phyloP scores from a whole-genome alignment of 2,888 invertebrate species.

The Melanophora roralis region DNA sequence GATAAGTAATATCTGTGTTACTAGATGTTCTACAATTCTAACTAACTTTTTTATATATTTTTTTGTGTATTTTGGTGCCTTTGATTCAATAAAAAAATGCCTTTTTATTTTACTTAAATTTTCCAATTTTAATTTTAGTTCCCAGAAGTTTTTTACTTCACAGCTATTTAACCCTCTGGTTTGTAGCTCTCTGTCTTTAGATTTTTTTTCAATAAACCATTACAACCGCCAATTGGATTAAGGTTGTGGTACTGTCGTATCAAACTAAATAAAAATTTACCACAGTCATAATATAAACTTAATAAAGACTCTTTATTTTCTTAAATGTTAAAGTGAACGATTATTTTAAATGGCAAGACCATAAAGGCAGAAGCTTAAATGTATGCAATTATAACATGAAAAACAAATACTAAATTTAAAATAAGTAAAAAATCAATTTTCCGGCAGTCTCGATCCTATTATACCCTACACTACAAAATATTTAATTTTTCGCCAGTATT shows the following conservation, averaged over 20 bases:
- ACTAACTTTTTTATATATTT: too few species aligned
- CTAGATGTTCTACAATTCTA: too few species aligned
- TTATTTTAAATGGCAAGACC: background rate
- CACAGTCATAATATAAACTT: constrained; percentile 52
- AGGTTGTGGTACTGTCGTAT: constrained; percentile 19
- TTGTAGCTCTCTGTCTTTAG: background rate
- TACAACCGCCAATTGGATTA: constrained; percentile 32
- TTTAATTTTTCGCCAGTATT: too few species aligned
- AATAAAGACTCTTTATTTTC: constrained; percentile 49
- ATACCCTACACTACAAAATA: too few species aligned
- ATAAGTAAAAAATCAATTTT: too few species aligned
- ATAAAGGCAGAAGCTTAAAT: background rate
- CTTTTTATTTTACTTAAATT: too few species aligned
- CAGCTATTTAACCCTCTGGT: too few species aligned
- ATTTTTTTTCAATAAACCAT: constrained; percentile 15
- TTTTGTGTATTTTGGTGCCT: too few species aligned
- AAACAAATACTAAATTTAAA: background rate
- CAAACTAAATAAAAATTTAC: constrained; percentile 47
- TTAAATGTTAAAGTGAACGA: constrained; percentile 51
- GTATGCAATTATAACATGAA: background rate
- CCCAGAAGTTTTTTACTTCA: too few species aligned
- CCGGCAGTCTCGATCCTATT: background rate
- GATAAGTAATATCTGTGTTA: too few species aligned
- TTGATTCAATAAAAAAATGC: too few species aligned
- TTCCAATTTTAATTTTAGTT: too few species aligned